Evolutionary conservation across 2,113 vertebrate species (phyloP), one percentile per base, ranked within the genome.

Genomic region (Lutjanus erythropterus): DNA sequence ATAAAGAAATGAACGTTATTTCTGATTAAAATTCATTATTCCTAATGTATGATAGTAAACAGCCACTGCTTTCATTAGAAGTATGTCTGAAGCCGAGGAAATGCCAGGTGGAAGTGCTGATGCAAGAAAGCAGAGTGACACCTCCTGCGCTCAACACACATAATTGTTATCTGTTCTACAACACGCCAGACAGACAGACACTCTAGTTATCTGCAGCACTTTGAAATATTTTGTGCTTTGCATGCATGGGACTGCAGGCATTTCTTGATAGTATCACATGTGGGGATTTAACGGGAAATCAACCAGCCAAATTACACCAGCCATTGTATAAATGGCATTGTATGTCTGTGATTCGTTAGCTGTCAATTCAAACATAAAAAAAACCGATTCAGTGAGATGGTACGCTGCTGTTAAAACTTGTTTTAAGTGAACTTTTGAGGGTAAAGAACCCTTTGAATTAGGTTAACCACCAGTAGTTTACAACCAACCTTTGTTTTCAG

Each of bases 81-180:
- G 55, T 33, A 19, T 44, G 67, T 65, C 56, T 47, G 19, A 62
- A 64, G 58, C 75, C 73, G 62, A 85, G 80, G 82, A 86, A 86
- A 75, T 56, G 62, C 47, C 84, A 85, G 85, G 85, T 85, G 81
- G 85, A 86, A 49, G 76, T 82, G 75, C 10, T 52, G 56, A 77
- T 61, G 66, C 35, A 71, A 61, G 70, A 56, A 52, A 62, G 31
- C 59, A 64, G 73, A 52, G 58, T 52, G 79, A 53, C 70, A 19
- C 65, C 84, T 74, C 72, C 75, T 27, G 37, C 3, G 42, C 55
- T 58, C 65, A 0, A 73, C 78, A 85, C 50, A 62, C 47, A 18
- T 66, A 21, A 69, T 59, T 64, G 47, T 78, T 83, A 83, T 86
- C 90, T 85, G 76, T 27, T 71, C 66, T 53, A 46, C 77, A 81